Percentiles rank a stretch among this genome's conserved stretches.
Conservation (phyloP, 2,888 invertebrate species). For the Brenthis hecate region DNA sequence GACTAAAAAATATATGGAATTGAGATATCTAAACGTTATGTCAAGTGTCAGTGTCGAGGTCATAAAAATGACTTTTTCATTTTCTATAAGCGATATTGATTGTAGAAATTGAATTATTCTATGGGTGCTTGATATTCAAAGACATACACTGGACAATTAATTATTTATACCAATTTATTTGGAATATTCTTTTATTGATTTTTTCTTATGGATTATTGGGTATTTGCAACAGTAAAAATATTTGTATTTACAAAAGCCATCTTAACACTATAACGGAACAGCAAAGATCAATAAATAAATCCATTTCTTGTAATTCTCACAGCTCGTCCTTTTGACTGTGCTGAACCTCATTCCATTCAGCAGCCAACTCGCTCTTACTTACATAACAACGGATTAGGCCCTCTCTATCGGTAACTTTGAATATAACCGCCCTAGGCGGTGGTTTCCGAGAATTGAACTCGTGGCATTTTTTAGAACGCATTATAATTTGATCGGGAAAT, state of each 20-base stretch:
- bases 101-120: not conserved
- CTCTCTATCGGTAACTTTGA: conserved; percentile 67
- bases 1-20: too few relatives aligned
- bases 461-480: conserved; percentile 78
- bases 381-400: conserved; percentile 40
- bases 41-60: too few relatives aligned
- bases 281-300: conserved; percentile 78
- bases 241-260: conserved; percentile 61
- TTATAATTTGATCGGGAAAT: conserved; percentile 82
- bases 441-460: conserved; percentile 74
- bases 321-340: conserved; percentile 66
- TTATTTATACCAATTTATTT: too few relatives aligned
- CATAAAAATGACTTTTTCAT: too few relatives aligned
- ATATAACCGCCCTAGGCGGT: conserved; percentile 72
- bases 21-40: too few relatives aligned
- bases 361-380: conserved; percentile 57
- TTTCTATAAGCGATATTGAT: not conserved
- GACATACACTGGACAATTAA: too few relatives aligned
- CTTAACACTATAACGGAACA: conserved; percentile 71
- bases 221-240: conserved; percentile 47
- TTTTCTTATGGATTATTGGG: too few relatives aligned
- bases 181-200: too few relatives aligned
- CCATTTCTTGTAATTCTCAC: conserved; percentile 79
- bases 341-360: conserved; percentile 75
- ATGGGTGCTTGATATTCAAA: too few relatives aligned